Evolutionary conservation across 2,888 invertebrate species (phyloP).

Genomic region (Cylloceria caligata): DNA sequence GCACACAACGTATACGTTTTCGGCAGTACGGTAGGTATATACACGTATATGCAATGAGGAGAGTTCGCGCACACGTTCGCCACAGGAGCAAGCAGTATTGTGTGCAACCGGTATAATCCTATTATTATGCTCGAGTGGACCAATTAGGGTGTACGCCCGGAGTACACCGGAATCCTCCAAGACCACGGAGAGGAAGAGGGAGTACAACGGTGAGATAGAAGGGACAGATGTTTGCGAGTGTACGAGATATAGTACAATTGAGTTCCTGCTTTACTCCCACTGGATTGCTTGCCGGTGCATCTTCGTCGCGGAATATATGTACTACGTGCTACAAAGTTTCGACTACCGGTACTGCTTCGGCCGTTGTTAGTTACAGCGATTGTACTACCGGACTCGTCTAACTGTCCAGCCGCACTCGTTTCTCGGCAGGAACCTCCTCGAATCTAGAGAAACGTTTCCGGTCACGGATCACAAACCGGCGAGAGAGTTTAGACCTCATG

Average conservation of each 20-base stretch:
- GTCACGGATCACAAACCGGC: conserved; percentile 4
- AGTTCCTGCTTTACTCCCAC: conserved; percentile 19
- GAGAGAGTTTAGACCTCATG: not conserved
- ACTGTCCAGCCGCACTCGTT: conserved; percentile 22
- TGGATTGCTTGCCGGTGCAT: conserved; percentile 17
- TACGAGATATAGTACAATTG: conserved; percentile 38
- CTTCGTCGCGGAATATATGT: conserved; percentile 14
- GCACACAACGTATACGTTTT: conserved; percentile 9
- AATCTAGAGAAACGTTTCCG: conserved; percentile 24
- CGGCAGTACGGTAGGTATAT: not conserved
- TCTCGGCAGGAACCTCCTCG: not conserved
- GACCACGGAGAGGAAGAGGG: conserved; percentile 39
- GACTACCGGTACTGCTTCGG: not conserved
- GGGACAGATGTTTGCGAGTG: conserved; percentile 50
- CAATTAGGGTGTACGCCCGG: conserved; percentile 60
- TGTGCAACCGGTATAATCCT: conserved; percentile 60
- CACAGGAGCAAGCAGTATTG: conserved; percentile 36
- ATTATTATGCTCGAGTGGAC: conserved; percentile 68
- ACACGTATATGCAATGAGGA: not conserved
- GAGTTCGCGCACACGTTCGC: conserved; percentile 33
- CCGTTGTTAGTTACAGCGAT: conserved; percentile 20
- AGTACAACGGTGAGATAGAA: conserved; percentile 15
- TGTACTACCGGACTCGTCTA: conserved; percentile 7
- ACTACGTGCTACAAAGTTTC: conserved; percentile 33
- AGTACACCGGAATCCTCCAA: conserved; percentile 42